These are phyloP conservation scores for Solenopsis fugax DNA, from an alignment of 1,140 invertebrate genomes.

Conservation along the genomic window DNA sequence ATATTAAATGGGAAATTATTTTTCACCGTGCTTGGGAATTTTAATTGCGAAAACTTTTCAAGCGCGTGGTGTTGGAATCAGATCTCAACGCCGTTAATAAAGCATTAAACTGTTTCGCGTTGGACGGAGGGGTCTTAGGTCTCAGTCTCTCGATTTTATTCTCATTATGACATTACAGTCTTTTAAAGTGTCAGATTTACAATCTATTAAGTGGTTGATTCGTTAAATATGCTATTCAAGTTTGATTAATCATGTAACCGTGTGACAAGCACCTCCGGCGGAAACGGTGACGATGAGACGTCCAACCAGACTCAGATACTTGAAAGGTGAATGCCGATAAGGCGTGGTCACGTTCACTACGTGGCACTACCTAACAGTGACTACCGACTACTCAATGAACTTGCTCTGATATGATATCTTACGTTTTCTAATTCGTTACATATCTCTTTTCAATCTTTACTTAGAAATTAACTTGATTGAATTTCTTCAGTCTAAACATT, in stretches of 20 bases:
- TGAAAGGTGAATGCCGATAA: constrained; percentile 60
- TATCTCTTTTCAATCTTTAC: neutral
- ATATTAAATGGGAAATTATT: neutral
- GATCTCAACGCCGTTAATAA: neutral
- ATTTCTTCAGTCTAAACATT: too few relatives aligned
- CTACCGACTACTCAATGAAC: constrained; percentile 48
- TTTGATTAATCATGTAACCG: constrained; percentile 50
- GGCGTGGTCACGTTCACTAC: constrained; percentile 68
- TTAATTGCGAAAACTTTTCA: constrained; percentile 4
- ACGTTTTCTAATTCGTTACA: neutral
- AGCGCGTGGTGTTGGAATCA: neutral
- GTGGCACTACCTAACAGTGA: constrained; percentile 30
- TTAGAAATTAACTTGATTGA: neutral
- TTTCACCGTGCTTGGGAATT: neutral
- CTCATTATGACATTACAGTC: neutral
- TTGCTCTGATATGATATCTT: constrained; percentile 21
- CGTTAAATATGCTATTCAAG: neutral
- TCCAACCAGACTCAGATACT: constrained; percentile 37
- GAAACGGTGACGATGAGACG: constrained; percentile 58
- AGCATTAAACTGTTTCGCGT: neutral
- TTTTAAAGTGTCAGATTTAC: neutral
- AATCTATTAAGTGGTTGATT: neutral
- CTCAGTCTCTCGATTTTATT: neutral
- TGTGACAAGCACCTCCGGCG: constrained; percentile 40
- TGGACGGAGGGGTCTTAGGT: neutral